A percentile compares a stretch with the other conserved stretches of the same genome.
Conservation (phyloP, 2,888 invertebrate genomes). For the Epistrophe eligans region DNA sequence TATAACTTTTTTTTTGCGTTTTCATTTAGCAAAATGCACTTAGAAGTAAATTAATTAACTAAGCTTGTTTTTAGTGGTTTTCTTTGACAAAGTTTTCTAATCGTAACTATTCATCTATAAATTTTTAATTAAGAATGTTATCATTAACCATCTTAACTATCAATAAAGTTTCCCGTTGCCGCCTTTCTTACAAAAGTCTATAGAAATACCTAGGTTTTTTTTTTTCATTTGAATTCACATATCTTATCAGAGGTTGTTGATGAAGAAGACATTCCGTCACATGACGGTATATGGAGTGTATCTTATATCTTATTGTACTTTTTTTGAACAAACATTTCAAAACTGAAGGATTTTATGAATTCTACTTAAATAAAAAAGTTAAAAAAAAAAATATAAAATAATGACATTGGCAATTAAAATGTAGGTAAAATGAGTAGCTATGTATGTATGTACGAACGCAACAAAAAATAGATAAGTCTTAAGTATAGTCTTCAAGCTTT, state of each 20-base stretch:
- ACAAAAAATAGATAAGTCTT: slow-evolving; percentile 3
- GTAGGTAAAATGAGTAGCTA: neutral
- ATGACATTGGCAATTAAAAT: slow-evolving; percentile 29
- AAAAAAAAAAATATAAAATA: neutral
- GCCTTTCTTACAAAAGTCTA: neutral
- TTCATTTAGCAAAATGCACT: slow-evolving; percentile 13
- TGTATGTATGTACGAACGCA: neutral
- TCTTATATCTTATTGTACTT: neutral
- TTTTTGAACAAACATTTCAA: slow-evolving; percentile 6
- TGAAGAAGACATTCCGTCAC: slow-evolving; percentile 47
- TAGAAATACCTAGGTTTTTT: too few relatives aligned
- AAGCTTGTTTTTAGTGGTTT: slow-evolving; percentile 1
- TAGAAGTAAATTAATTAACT: slow-evolving; percentile 27
- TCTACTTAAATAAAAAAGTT: neutral
- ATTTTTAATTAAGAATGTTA: slow-evolving; percentile 30
- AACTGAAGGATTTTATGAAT: slow-evolving; percentile 14
- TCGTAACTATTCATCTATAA: slow-evolving; percentile 27
- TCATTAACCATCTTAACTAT: slow-evolving; percentile 25
- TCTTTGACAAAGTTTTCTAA: slow-evolving; percentile 10
- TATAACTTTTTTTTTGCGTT: neutral
- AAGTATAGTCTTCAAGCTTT: neutral
- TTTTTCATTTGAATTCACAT: slow-evolving; percentile 10
- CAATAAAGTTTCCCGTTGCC: slow-evolving; percentile 6
- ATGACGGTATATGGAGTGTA: slow-evolving; percentile 28
- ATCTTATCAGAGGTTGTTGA: slow-evolving; percentile 47